Percentiles rank a stretch among this genome's conserved stretches.
Conservation (phyloP, 2,888 invertebrate species). For the Scotopteryx bipunctaria region DNA sequence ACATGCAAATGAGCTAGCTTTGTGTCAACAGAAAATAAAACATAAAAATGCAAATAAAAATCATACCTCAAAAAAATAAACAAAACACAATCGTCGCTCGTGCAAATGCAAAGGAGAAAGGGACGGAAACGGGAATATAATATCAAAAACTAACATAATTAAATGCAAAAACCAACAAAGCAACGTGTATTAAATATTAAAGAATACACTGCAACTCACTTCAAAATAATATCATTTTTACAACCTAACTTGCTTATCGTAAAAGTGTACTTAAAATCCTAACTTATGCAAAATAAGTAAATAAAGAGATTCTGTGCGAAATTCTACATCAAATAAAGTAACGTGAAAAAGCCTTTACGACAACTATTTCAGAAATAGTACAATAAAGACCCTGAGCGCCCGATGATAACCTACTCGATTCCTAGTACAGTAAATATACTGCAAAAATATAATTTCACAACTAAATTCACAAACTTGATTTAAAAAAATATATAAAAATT, state of each 20-base stretch:
- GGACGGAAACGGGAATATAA: slow-evolving; percentile 64
- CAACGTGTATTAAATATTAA: slow-evolving; percentile 49
- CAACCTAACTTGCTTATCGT: slow-evolving; percentile 62
- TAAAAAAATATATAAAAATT: slow-evolving; percentile 42
- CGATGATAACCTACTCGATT: slow-evolving; percentile 27
- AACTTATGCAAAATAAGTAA: slow-evolving; percentile 54
- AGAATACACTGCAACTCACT: slow-evolving; percentile 56
- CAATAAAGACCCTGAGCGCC: slow-evolving; percentile 66
- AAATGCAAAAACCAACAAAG: slow-evolving; percentile 52
- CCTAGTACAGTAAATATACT: slow-evolving; percentile 29
- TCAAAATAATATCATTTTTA: slow-evolving; percentile 67
- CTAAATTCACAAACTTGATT: slow-evolving; percentile 39
- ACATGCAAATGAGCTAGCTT: slow-evolving; percentile 10
- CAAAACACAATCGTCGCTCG: slow-evolving; percentile 66
- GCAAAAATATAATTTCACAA: slow-evolving; percentile 46
- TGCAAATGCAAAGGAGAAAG: slow-evolving; percentile 58
- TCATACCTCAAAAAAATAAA: slow-evolving; percentile 70
- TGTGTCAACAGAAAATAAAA: not conserved
- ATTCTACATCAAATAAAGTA: slow-evolving; percentile 44
- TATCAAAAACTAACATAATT: slow-evolving; percentile 49
- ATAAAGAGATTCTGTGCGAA: slow-evolving; percentile 50
- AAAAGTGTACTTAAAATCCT: slow-evolving; percentile 68
- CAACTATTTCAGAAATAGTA: slow-evolving; percentile 78
- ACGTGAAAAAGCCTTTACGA: slow-evolving; percentile 61
- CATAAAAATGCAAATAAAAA: slow-evolving; percentile 49